phyloP scores from a whole-genome alignment of 2,797 vertebrate species.

The Phoebastria nigripes region DNA sequence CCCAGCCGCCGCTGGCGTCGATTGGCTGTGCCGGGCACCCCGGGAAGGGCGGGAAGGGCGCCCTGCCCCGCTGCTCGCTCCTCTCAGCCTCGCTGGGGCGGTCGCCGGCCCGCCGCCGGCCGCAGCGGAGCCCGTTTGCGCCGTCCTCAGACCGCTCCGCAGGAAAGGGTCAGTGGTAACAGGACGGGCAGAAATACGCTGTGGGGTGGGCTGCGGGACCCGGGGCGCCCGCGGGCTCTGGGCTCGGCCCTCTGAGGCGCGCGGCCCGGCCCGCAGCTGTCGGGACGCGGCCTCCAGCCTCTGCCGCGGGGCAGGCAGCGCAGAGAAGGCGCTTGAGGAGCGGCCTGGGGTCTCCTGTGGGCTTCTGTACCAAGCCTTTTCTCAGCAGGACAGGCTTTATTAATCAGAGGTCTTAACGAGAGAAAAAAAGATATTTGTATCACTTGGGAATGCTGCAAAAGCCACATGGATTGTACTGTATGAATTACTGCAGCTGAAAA shows the following conservation, averaged over 20 bases:
- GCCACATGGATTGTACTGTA: rapidly evolving
- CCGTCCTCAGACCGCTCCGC: rapidly evolving
- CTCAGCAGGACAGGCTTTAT: not conserved
- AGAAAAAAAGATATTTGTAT: not conserved
- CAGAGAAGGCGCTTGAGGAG: not conserved
- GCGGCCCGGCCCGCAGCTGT: not conserved
- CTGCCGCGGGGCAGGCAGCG: not conserved
- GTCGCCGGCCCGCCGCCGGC: not conserved
- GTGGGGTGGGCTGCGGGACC: not conserved
- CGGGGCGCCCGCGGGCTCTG: not conserved
- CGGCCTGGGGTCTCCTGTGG: too few relatives aligned
- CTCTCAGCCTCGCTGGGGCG: not conserved
- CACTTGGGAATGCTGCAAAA: not conserved
- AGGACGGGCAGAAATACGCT: not conserved
- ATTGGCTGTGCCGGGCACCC: not conserved
- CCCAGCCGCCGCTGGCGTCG: not conserved
- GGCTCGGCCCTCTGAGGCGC: too few relatives aligned
- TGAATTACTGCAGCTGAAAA: not conserved
- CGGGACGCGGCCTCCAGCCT: not conserved
- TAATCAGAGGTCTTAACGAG: not conserved
- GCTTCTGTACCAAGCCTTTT: not conserved
- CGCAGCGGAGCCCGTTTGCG: not conserved
- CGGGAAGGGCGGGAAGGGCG: not conserved
- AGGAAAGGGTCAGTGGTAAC: not conserved
- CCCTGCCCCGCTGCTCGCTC: not conserved